Percentiles rank a stretch among this genome's conserved stretches.
phyloP scores from a whole-genome alignment of 2,797 vertebrate species.

The Onychomys torridus region DNA sequence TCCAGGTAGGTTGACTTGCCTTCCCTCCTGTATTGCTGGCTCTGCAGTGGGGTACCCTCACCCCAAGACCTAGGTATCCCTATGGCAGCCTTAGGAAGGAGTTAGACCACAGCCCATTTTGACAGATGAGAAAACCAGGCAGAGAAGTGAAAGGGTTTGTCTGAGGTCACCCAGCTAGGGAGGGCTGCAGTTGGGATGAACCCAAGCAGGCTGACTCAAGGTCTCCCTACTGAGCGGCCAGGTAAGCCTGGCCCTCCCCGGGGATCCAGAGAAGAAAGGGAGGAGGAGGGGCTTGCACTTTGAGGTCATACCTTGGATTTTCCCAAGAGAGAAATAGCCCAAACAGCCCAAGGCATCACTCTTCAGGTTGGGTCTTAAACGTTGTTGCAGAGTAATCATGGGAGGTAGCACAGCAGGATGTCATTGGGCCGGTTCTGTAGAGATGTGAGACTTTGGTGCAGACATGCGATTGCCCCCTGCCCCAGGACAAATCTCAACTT shows the following conservation, averaged over 20 bases:
- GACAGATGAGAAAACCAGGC: not conserved
- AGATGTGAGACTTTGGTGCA: not conserved
- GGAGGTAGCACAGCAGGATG: not conserved
- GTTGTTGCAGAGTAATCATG: accelerated
- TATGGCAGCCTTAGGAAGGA: not conserved
- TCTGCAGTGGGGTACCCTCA: no score
- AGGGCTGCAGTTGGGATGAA: not conserved
- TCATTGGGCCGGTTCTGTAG: not conserved
- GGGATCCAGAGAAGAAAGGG: accelerated
- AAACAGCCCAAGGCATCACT: not conserved
- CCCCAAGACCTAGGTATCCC: accelerated
- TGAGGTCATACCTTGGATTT: not conserved
- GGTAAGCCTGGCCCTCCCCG: not conserved
- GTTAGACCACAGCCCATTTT: not conserved
- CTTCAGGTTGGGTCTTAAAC: not conserved
- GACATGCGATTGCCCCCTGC: not conserved
- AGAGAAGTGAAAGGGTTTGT: not conserved
- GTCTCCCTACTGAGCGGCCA: not conserved
- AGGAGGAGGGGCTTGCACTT: accelerated
- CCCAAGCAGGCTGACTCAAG: accelerated
- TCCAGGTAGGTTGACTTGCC: conserved; percentile 10
- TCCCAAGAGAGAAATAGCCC: not conserved
- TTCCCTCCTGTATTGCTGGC: not conserved
- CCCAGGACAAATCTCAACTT: accelerated
- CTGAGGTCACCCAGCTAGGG: not conserved